Conservation (phyloP, 2,888 invertebrate genomes). For the Halocaridina rubra region DNA sequence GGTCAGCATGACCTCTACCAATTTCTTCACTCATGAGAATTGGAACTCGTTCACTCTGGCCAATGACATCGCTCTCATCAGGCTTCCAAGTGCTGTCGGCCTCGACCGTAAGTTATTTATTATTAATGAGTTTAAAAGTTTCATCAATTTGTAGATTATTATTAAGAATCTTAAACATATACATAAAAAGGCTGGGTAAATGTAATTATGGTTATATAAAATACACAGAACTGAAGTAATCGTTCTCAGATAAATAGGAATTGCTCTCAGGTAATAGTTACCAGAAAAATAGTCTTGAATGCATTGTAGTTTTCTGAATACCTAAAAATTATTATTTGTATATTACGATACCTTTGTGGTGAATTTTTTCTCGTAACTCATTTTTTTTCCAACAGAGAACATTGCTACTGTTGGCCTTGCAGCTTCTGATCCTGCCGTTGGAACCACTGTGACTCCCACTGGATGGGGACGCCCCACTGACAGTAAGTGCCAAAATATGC, state of each 20-base stretch:
- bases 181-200: no score
- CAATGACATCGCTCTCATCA: conserved; percentile 34
- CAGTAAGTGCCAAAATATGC: conserved; percentile 7
- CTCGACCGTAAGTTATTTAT: conserved; percentile 21
- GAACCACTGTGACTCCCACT: no score
- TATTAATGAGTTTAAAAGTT: no score
- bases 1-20: no score
- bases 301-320: not conserved
- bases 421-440: not conserved
- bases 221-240: not conserved
- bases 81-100: conserved; percentile 11
- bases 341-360: no score
- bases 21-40: conserved; percentile 23
- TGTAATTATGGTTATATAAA: no score
- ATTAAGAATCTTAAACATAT: no score
- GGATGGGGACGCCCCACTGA: conserved; percentile 22
- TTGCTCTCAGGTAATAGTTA: no score
- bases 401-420: not conserved
- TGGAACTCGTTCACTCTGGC: conserved; percentile 4
- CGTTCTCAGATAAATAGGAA: no score
- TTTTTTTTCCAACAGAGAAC: not conserved
- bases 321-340: no score
- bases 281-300: not conserved
- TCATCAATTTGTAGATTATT: no score
- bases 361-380: no score